Base-by-base conservation (phyloP, 2,797 vertebrate species). In the Monodelphis domestica region DNA sequence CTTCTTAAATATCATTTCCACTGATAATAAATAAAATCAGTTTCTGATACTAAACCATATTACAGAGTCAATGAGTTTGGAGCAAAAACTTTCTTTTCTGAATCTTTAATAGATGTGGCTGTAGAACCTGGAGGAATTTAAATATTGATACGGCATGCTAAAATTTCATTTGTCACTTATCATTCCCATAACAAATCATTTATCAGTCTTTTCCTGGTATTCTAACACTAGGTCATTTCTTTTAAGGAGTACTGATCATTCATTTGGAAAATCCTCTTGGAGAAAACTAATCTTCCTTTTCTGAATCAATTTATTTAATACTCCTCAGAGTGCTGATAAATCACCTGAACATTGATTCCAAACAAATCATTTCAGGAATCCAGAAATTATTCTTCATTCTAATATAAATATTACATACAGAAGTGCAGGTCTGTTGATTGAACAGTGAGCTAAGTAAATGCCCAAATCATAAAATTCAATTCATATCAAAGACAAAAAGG, bases 201-300 rank as follows among this genome's bases (percentile, higher is more conserved):
- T 84, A 87, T 55, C 38, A 50, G 84, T 84, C 33, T 93, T 90
- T 87, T 89, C 12, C 29, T n/a, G 54, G n/a, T 33, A 7, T 89
- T 87, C 57, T 33, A 93, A 89, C 51, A 54, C 38, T 57, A 10
- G 29, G 52, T 55, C 91, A 45, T 78, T 78, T 78, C 38, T 78
- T 17, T 96, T 56, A 96, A 92, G 52, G 29, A 92, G 11, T 56
- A 57, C 38, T 28, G 53, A 14, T 90, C 89, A 94, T 55, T 92
- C 93, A 93, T 38, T 5, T 2, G 2, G 12, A 51, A 54, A 53
- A 89, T 30, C 38, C 54, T 91, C 88, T 97, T 91, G 92, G 63
- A 88, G 59, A 93, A 92, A 91, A 94, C 93, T 90, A 89, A 91
- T 54, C 17, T 93, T 93, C 78, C 12, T 54, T 95, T 95, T 90